Evolutionary conservation across 2,888 invertebrate genomes (phyloP).

Genomic region (Syritta pipiens): DNA sequence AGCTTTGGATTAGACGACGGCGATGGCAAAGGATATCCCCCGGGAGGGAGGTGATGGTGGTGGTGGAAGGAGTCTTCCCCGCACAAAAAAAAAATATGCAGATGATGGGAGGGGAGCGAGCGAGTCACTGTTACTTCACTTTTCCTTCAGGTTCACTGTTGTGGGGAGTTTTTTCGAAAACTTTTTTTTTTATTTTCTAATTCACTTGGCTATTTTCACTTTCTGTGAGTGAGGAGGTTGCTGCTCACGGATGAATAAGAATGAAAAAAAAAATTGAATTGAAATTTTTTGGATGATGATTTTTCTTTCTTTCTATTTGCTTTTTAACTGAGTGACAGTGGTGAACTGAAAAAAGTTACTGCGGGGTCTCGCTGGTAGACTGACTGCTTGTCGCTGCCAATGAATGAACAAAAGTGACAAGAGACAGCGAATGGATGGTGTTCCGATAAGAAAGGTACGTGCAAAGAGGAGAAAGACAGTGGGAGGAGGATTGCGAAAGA

Average conservation of each 20-base stretch:
- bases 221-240: not conserved
- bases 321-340: conserved; percentile 17
- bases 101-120: conserved; percentile 31
- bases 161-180: not conserved
- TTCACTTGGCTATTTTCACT: not conserved
- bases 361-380: conserved; percentile 25
- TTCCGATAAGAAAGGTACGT: conserved; percentile 25
- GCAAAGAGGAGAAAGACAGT: conserved; percentile 8
- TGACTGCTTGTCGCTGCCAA: conserved; percentile 23
- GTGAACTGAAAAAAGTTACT: conserved; percentile 20
- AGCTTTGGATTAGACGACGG: not conserved
- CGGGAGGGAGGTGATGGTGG: conserved; percentile 13
- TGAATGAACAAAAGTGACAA: conserved; percentile 55
- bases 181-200: not conserved
- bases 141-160: conserved; percentile 15
- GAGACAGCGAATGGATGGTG: conserved; percentile 4
- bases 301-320: conserved; percentile 27
- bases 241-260: not conserved
- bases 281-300: not conserved
- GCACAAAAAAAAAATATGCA: conserved; percentile 32
- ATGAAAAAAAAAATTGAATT: conserved; percentile 3
- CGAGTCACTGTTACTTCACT: conserved; percentile 12
- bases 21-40: no score
- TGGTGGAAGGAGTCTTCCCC: conserved; percentile 10
- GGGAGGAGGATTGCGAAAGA: conserved; percentile 2